Evolutionary conservation across 2,888 invertebrate species (phyloP), one percentile per base, ranked within the genome.

Genomic region (Oxycera nigricornis): DNA sequence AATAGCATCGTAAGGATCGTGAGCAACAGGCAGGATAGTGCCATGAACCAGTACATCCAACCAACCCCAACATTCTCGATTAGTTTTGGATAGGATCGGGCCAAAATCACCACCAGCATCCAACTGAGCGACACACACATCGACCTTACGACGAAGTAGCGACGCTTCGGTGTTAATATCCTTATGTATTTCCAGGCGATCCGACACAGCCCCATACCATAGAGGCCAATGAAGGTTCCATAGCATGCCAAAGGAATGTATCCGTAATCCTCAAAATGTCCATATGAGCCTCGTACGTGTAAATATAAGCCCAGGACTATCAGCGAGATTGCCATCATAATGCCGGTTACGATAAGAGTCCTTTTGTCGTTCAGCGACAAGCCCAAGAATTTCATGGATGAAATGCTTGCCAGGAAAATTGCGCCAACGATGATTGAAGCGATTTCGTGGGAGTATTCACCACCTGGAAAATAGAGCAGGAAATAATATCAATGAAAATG

Each of bases 21-120:
- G 0, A 89, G 90, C 9, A 90, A 75, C 0, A 89, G 78, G 78
- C 91, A 90, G 28, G 88, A 87, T 0, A 87, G 82, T 0, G 89
- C 88, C 82, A 93, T 94, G 74, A 91, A 83, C 86, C 89, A 90
- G 77, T 94, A 89, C 0, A 91, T 88, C 82, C 89, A 89, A 1
- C 89, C 89, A 14, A 87, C 84, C n/a, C 88, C 88, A 0, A 91
- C 85, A 57, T 82, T 78, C 2, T 84, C 84, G 0, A 87, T 84
- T 78, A 93, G 83, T 74, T 89, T 89, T 77, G 89, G 88, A 65
- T 91, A 92, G 24, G 89, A 80, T 75, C 89, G 88, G 0, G 91
- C 90, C 0, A 89, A 89, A 0, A 86, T 83, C 79, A 92, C 92
- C 0, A 91, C 90, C n/a, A 90, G 82, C 14, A 88, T 85, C 92